These are phyloP conservation scores for Trisateles emortualis DNA, from an alignment of 2,888 invertebrate genomes.

Conservation along the genomic window DNA sequence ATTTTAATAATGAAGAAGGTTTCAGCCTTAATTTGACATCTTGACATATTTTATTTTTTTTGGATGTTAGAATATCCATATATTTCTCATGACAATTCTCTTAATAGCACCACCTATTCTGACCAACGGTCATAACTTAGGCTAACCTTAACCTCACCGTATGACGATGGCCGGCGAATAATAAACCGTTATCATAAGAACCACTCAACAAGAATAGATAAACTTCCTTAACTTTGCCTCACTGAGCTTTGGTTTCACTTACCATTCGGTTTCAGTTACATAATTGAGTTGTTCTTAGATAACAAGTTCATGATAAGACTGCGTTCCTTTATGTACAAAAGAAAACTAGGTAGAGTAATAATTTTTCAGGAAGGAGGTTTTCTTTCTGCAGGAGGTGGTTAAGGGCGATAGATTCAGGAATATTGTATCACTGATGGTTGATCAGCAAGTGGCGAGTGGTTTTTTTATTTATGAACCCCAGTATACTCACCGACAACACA, in stretches of 20 bases:
- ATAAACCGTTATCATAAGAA: constrained; percentile 12
- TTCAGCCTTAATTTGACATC: no score
- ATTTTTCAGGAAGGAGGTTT: no score
- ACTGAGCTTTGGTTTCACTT: constrained; percentile 10
- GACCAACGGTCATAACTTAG: background rate
- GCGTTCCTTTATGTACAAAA: background rate
- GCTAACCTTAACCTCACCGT: background rate
- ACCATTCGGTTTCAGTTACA: constrained; percentile 1
- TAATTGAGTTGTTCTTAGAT: constrained; percentile 2
- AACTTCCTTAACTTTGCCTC: constrained; percentile 10
- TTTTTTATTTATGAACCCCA: no score
- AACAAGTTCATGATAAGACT: background rate
- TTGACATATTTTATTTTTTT: no score
- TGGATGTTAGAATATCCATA: background rate
- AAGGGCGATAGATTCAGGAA: no score
- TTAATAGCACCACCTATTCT: background rate
- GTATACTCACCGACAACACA: no score
- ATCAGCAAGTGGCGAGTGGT: no score
- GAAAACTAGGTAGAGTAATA: no score
- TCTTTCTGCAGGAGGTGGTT: no score
- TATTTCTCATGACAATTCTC: background rate
- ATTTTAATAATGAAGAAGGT: no score
- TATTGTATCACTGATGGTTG: no score
- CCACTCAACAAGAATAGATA: constrained; percentile 15
- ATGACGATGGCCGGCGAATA: background rate